Conservation (phyloP, 2,888 invertebrate species). For the Idaea straminata region DNA sequence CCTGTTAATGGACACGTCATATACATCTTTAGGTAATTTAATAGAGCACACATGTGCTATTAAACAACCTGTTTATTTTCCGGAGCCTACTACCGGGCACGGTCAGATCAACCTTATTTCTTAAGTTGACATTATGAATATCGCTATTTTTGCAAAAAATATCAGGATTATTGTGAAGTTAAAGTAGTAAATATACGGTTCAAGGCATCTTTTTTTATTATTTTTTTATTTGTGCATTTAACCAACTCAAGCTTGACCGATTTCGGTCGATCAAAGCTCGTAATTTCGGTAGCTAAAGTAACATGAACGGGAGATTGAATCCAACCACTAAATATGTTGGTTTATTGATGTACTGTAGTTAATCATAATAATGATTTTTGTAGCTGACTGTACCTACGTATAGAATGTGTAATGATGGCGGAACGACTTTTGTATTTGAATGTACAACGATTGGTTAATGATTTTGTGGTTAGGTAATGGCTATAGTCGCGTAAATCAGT, state of each 20-base stretch:
- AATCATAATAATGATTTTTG: constrained; percentile 6
- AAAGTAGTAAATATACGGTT: too few relatives aligned
- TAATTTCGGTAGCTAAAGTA: not conserved
- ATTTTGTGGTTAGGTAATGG: not conserved
- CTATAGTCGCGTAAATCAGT: not conserved
- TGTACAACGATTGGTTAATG: not conserved
- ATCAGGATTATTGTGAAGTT: too few relatives aligned
- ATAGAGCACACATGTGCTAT: too few relatives aligned
- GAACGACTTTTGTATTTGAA: not conserved
- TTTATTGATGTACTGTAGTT: constrained; percentile 14
- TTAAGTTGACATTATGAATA: too few relatives aligned
- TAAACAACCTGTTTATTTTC: too few relatives aligned
- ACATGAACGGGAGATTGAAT: not conserved
- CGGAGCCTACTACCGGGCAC: too few relatives aligned
- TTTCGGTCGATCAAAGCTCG: not conserved
- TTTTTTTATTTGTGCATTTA: too few relatives aligned
- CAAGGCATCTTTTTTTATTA: too few relatives aligned
- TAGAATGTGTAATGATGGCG: not conserved
- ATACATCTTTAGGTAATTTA: too few relatives aligned
- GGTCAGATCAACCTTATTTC: too few relatives aligned
- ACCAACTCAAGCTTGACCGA: not conserved
- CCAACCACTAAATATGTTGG: constrained; percentile 14
- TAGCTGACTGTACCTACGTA: not conserved
- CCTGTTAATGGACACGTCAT: too few relatives aligned
- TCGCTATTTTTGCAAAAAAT: too few relatives aligned